Evolutionary conservation across 1,140 invertebrate genomes (phyloP).

Genomic region (Triops cancriformis): DNA sequence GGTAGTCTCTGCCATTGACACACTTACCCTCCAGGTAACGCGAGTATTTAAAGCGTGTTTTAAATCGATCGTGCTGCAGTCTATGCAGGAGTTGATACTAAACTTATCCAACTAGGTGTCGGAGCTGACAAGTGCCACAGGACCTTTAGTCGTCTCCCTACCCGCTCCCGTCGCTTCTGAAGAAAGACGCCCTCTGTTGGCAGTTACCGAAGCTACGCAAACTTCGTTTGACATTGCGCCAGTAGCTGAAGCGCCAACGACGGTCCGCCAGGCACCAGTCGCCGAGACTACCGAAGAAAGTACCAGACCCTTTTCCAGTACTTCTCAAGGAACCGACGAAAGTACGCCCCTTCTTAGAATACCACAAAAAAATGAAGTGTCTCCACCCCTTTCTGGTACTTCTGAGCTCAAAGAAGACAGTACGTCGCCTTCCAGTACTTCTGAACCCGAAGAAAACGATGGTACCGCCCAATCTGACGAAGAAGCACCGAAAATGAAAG

Average conservation of each 20-base stretch:
- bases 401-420: too few species aligned
- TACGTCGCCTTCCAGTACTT: not conserved
- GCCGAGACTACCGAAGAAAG: not conserved
- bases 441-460: not conserved
- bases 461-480: not conserved
- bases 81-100: not conserved
- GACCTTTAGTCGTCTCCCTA: conserved; percentile 1
- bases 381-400: too few species aligned
- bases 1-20: conserved; percentile 66
- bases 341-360: not conserved
- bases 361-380: not conserved
- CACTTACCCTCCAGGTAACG: conserved; percentile 52
- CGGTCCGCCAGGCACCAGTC: not conserved
- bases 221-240: not conserved
- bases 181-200: not conserved
- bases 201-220: not conserved
- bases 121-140: conserved; percentile 21
- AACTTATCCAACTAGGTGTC: not conserved
- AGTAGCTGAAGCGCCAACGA: not conserved
- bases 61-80: conserved; percentile 5
- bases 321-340: not conserved
- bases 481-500: not conserved
- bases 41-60: not conserved
- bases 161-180: not conserved
- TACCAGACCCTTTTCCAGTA: too few species aligned